Base-by-base conservation (phyloP, 2,797 vertebrate genomes). In the Gila robusta region DNA sequence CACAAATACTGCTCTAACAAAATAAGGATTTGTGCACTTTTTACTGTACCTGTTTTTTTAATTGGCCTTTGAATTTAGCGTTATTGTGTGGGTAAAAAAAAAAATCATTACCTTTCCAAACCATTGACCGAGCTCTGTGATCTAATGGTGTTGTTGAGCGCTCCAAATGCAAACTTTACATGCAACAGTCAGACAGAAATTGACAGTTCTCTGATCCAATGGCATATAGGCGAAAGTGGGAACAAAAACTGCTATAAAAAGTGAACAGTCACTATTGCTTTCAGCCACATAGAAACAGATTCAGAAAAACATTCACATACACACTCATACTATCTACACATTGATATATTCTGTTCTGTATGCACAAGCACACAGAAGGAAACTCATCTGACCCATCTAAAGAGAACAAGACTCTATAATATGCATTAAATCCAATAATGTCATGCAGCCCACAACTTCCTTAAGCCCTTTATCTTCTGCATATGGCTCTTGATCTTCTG, bases 401-500 rank as follows among this genome's bases (percentile, higher is more conserved):
- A 76, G 21, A 66, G 44, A 67, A n/a, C 32, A 37, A 76, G 32
- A 28, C 44, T 49, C 39, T 85, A 85, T 70, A 69, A 70, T 32
- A 35, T 32, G 44, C 23, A 78, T 84, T 78, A 72, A 72, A 71
- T 85, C 52, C 28, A 79, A 26, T 62, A 62, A 85, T 71, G 37
- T 62, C 76, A 85, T 79, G 39, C 26, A 62, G 76, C 52, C 26
- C n/a, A 67, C 26, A 79, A 35, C 10, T 80, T 79, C 32, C 66
- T 12, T 72, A 79, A 79, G 39, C 41, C 56, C 73, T 28, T 79
- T 59, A 59, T 79, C 49, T 79, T 32, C 41, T 11, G 21, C 26
- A 71, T 79, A 59, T 79, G 66, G 66, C 83, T 79, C 70, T 74
- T 80, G 76, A 79, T 83, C 70, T 66, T 71, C 70, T 87, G n/a